Base-by-base conservation (phyloP, 2,888 invertebrate genomes). In the Hybos culiciformis region DNA sequence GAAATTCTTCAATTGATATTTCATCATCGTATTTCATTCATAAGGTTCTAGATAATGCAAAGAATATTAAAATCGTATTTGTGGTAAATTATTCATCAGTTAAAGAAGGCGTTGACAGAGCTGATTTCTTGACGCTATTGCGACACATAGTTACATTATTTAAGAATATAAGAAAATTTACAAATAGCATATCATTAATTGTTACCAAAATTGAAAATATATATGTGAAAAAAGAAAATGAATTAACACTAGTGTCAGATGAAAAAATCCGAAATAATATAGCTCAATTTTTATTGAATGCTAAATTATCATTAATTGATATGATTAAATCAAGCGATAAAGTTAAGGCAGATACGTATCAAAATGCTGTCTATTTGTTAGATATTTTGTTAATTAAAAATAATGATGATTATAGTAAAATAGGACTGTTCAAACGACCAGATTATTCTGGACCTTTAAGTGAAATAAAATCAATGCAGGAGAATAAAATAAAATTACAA, bases 1-100 rank as follows among this genome's bases (percentile, higher is more conserved):
- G 50, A n/a, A 47, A 40, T 19, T 18, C 41, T 4, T 24, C 29
- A 7, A 14, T 43, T 20, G 51, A 51, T 21, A 46, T 51, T 19
- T 45, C 45, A 2, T 42, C 44, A 7, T 42, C 46, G 0, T 51
- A 46, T 33, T 49, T 48, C 23, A 49, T 48, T n/a, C 45, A 46
- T 32, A 45, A 48, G 37, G 40, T 50, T 9, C 24, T 44, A 2
- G 42, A 42, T 15, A 34, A 39, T 29, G 47, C 40, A 1, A 14
- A 46, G 7, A 19, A 34, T 6, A 40, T 50, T 3, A 51, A 51
- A 42, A 20, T 51, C 1, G 17, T 51, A 9, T 42, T 51, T 24
- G 41, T 45, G 15, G 43, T 48, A 2, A 41, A 26, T 36, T 37
- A 47, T 34, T 18, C 38, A n/a, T 34, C 47, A 9, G 33, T 50